Evolutionary conservation across 1,140 invertebrate species (phyloP), one percentile per base, ranked within the genome.

Genomic region (Samia ricini): DNA sequence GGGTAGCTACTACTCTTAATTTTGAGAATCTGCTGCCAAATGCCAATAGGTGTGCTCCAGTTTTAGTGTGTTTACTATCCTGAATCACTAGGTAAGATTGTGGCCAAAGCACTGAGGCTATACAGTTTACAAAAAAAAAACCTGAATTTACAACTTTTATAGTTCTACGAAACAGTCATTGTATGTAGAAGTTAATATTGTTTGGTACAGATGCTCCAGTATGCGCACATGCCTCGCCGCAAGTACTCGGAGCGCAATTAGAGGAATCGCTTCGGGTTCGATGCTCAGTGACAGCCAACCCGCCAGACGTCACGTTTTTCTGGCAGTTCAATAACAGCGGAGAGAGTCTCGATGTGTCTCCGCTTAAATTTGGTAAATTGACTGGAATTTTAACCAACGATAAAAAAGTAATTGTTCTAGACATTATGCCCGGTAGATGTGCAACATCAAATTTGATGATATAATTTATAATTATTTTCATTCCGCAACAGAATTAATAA

Each of bases 251-350:
- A 3, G 96, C 95, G 3, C 97, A 96, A 18, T 85, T 97, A 59
- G 95, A 96, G 75, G 97, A 98, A 82, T 92, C 94, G 0, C 92
- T 97, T 7, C 94, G 94, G 64, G 94, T 98, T 54, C 92, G 94
- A 1, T 98, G 97, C 79, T 94, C 95, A 42, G 96, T 98, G 21
- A 95, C 96, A 22, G 96, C 97, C 5, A 96, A 97, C 83, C 96
- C 96, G 0, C 92, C 92, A 51, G 95, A 97, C 73, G 94, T 97
- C 23, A 94, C 93, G 52, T 97, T 98, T 80, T 92, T 95, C 54
- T 98, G 96, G 96, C 95, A 96, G 71, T 97, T 97, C 89, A 97
- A 97, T 76, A 96, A 96, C 79, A 97, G 96, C 69, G 95, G 95
- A 0, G 95, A 96, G 79, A 96, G 95, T 77, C 94, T 96, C 61